Evolutionary conservation across 2,888 invertebrate species (phyloP).

Genomic region (Eupsilia transversa): DNA sequence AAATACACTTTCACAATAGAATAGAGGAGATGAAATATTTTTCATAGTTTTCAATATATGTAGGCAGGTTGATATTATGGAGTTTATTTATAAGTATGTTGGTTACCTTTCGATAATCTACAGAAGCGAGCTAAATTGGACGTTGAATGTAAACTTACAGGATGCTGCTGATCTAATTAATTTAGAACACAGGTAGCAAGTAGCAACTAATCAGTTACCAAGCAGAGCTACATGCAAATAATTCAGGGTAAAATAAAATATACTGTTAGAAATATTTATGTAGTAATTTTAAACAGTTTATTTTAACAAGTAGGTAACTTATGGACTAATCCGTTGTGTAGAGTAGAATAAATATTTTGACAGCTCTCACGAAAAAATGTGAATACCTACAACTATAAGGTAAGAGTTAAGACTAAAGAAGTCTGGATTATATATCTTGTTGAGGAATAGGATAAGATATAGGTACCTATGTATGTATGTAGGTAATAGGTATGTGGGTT

Average conservation of each 20-base stretch:
- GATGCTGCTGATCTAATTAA: conserved; percentile 20
- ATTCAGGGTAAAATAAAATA: conserved; percentile 59
- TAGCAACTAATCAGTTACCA: conserved; percentile 51
- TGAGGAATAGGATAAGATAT: conserved; percentile 11
- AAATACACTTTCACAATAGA: background rate
- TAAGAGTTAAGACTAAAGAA: conserved; percentile 37
- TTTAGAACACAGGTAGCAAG: conserved; percentile 39
- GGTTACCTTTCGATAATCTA: background rate
- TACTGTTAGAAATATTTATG: conserved; percentile 55
- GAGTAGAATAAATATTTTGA: conserved; percentile 77
- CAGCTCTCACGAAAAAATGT: conserved; percentile 59
- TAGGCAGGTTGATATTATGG: too few relatives aligned
- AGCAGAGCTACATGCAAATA: conserved; percentile 41
- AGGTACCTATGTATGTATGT: background rate
- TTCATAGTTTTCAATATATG: background rate
- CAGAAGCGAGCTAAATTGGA: conserved; percentile 20
- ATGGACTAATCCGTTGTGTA: conserved; percentile 67
- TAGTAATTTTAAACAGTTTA: conserved; percentile 64
- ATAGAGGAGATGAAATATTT: conserved; percentile 8
- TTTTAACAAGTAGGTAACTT: conserved; percentile 69
- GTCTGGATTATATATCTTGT: conserved; percentile 55
- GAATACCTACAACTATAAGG: conserved; percentile 35
- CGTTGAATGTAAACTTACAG: conserved; percentile 12
- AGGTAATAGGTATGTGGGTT: conserved; percentile 13
- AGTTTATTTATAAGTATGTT: background rate